Evolutionary conservation across 2,797 vertebrate genomes (phyloP).

Genomic region (Delichon dasypus): DNA sequence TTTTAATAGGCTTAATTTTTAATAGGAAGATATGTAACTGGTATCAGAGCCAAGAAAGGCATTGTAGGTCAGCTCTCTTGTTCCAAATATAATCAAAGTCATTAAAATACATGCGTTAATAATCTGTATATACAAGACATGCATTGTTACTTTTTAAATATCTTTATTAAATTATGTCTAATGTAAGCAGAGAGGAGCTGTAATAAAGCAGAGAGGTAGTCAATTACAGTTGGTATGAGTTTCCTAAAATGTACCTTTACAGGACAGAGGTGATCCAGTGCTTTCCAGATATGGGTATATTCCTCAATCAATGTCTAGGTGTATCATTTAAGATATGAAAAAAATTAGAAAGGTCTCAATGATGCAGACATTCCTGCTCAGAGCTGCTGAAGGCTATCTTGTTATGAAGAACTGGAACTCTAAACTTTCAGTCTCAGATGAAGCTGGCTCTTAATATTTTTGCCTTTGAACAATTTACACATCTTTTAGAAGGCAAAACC

Average conservation of each 20-base stretch:
- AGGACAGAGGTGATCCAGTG: neutral
- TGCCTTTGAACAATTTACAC: neutral
- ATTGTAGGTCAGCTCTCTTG: neutral
- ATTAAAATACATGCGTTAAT: neutral
- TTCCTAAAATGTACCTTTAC: neutral
- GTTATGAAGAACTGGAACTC: neutral
- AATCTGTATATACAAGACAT: neutral
- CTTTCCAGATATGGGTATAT: neutral
- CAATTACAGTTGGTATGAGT: fast-evolving
- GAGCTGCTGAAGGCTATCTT: neutral
- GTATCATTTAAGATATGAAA: neutral
- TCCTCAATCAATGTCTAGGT: neutral
- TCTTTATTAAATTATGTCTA: neutral
- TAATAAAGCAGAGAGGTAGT: neutral
- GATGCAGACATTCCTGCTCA: neutral
- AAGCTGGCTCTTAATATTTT: neutral
- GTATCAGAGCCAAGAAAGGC: neutral
- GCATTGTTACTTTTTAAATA: neutral
- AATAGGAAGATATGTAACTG: neutral
- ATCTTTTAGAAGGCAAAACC: neutral
- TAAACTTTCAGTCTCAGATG: neutral
- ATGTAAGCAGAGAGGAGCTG: neutral
- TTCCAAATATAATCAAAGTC: neutral
- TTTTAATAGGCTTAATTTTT: neutral
- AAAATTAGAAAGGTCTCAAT: neutral